Conservation (phyloP, 2,888 invertebrate species). For the Rhogogaster chlorosoma region DNA sequence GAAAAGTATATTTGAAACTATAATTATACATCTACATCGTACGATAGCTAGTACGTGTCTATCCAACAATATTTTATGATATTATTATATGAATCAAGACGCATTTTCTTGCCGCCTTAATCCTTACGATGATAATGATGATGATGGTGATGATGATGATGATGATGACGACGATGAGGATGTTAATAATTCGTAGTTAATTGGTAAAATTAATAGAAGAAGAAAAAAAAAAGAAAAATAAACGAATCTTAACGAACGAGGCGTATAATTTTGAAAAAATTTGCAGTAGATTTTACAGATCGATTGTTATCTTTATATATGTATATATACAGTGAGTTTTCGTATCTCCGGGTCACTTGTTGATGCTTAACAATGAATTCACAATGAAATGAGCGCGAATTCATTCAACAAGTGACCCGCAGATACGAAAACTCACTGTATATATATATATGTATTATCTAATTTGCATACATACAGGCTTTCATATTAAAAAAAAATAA, state of each 20-base stretch:
- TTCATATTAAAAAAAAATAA: not conserved
- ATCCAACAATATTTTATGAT: not conserved
- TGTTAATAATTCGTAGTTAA: not conserved
- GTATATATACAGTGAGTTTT: too few species aligned
- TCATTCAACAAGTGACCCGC: too few species aligned
- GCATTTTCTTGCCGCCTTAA: slow-evolving; percentile 29
- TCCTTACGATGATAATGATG: not conserved
- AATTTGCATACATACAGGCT: not conserved
- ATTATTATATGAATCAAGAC: slow-evolving; percentile 1
- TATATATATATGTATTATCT: not conserved
- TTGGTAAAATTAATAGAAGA: too few species aligned
- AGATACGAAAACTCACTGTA: too few species aligned
- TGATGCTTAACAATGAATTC: too few species aligned
- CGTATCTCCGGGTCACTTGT: too few species aligned
- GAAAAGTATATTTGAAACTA: not conserved
- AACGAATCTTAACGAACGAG: not conserved
- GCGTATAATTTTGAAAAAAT: not conserved
- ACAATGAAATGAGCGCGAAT: too few species aligned
- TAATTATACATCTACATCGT: not conserved
- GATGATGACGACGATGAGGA: not conserved
- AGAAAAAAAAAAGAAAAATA: not conserved
- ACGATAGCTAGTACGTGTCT: too few species aligned
- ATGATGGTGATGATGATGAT: not conserved
- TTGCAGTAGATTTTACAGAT: slow-evolving; percentile 5
- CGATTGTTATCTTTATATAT: not conserved